Conservation (phyloP, 2,113 vertebrate species). For the Narcine bancroftii region DNA sequence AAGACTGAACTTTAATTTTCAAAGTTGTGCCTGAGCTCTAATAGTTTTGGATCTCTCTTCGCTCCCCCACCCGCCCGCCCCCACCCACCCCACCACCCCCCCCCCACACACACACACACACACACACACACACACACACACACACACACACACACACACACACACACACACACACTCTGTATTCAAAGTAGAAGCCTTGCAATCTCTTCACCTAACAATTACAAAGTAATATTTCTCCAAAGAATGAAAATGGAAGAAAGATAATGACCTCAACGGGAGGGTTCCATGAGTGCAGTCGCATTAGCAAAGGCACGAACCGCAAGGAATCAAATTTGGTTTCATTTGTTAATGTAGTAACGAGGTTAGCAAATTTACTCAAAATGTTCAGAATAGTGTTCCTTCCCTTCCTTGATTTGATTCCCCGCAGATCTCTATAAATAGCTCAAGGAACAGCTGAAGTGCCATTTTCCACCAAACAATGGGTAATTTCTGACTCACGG, state of each 20-base stretch:
- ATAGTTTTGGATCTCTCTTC: no score
- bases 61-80: no score
- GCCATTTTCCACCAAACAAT: constrained; percentile 19
- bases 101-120: no score
- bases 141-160: no score
- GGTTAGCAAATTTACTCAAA: not conserved
- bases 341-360: not conserved
- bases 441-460: not conserved
- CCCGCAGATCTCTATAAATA: constrained; percentile 23
- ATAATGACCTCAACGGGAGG: not conserved
- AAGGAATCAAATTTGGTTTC: not conserved
- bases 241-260: not conserved
- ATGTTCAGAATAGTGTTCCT: not conserved
- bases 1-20: no score
- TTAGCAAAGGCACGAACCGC: not conserved
- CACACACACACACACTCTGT: not conserved
- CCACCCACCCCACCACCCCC: no score
- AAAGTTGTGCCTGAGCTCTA: no score
- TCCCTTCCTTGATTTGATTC: constrained; percentile 21
- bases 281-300: not conserved
- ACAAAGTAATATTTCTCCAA: not conserved
- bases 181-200: not conserved
- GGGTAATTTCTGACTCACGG: constrained; percentile 23
- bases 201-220: not conserved
- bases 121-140: no score